A percentile compares a stretch with the other conserved stretches of the same genome.
phyloP scores from a whole-genome alignment of 2,797 vertebrate genomes.

The Hydrocynus forskahlii region DNA sequence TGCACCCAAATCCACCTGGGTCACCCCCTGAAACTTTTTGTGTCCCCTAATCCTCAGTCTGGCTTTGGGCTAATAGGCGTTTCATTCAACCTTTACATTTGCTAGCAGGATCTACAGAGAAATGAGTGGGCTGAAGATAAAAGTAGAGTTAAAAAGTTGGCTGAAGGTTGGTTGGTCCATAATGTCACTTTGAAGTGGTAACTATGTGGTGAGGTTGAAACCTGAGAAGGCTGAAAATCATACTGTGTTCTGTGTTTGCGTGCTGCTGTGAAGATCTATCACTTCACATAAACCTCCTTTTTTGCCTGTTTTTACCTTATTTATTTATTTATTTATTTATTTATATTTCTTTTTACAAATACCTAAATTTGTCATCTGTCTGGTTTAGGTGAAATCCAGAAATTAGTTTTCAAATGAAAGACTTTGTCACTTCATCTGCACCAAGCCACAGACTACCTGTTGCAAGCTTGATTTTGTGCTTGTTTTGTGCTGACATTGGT shows the following conservation, averaged over 20 bases:
- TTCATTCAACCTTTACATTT: constrained; percentile 39
- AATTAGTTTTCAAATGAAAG: too few relatives aligned
- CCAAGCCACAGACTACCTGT: too few relatives aligned
- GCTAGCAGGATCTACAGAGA: constrained; percentile 11
- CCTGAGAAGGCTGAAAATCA: constrained; percentile 2
- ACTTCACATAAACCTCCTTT: too few relatives aligned
- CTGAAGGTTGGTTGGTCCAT: neutral
- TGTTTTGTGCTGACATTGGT: too few relatives aligned
- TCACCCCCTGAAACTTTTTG: constrained; percentile 30
- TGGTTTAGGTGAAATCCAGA: too few relatives aligned
- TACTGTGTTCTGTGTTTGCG: constrained; percentile 4
- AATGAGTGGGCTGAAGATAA: neutral
- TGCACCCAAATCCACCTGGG: constrained; percentile 59
- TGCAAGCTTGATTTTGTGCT: too few relatives aligned
- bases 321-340: too few relatives aligned
- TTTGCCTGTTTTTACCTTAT: too few relatives aligned
- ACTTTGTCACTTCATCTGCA: too few relatives aligned
- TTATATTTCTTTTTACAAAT: too few relatives aligned
- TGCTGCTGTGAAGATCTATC: constrained; percentile 1
- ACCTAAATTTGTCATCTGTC: too few relatives aligned
- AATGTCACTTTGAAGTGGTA: neutral
- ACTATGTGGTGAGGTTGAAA: constrained; percentile 13
- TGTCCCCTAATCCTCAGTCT: constrained; percentile 38
- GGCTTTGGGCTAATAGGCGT: constrained; percentile 46
- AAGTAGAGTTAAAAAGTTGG: neutral